Evolutionary conservation across 1,140 invertebrate genomes (phyloP).

Genomic region (Campoletis sonorensis): DNA sequence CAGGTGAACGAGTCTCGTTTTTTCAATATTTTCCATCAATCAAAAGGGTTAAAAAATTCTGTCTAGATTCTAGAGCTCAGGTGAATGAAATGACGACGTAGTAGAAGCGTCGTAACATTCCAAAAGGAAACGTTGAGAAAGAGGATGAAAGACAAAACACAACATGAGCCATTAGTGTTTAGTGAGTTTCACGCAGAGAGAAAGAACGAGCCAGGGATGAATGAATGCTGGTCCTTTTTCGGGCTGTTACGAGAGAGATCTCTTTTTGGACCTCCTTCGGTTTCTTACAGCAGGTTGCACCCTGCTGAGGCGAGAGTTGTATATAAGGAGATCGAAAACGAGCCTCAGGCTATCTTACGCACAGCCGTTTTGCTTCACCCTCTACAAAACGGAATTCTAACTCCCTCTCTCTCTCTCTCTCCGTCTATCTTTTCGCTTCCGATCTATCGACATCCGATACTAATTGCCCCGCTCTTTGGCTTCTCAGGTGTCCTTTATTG

Average conservation of each 20-base stretch:
- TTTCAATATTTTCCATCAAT: conserved; percentile 46
- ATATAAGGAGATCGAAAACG: not conserved
- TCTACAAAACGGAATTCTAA: not conserved
- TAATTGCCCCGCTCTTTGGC: conserved; percentile 68
- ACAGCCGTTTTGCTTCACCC: conserved; percentile 55
- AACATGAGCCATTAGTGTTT: conserved; percentile 64
- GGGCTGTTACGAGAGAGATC: conserved; percentile 57
- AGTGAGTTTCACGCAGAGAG: conserved; percentile 47
- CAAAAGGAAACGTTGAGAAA: not conserved
- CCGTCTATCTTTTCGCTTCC: conserved; percentile 4
- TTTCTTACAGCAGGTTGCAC: conserved; percentile 66
- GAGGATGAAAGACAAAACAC: conserved; percentile 25
- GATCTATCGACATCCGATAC: conserved; percentile 74
- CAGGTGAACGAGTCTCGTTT: conserved; percentile 18
- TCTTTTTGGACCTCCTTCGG: not conserved
- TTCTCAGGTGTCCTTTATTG: conserved; percentile 65
- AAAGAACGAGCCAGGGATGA: conserved; percentile 51
- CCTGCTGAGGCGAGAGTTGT: conserved; percentile 61
- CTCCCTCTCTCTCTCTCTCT: conserved; percentile 14
- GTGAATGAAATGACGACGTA: conserved; percentile 66
- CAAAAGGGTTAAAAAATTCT: conserved; percentile 7
- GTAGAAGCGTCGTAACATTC: conserved; percentile 29
- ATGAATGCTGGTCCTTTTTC: conserved; percentile 67
- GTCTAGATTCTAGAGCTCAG: not conserved
- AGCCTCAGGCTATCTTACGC: conserved; percentile 61